Evolutionary conservation across 2,113 vertebrate genomes (phyloP).

Genomic region (Elachura formosa): DNA sequence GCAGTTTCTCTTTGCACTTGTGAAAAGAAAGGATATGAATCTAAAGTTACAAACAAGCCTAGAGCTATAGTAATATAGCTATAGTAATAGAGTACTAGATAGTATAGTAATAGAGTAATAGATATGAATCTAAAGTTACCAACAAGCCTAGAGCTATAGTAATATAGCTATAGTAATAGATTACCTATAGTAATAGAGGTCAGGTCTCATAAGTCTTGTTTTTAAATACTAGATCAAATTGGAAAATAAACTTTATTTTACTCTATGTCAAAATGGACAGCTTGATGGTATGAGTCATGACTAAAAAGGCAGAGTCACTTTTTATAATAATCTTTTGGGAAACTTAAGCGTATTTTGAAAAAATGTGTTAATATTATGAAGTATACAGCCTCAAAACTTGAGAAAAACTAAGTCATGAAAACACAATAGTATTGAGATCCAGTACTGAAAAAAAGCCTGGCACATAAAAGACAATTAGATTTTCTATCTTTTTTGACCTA

Average conservation of each 20-base stretch:
- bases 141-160: no score
- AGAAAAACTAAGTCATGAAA: constrained; percentile 34
- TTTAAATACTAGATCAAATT: not conserved
- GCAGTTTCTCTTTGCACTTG: not conserved
- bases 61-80: no score
- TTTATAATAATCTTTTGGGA: not conserved
- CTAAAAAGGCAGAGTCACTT: not conserved
- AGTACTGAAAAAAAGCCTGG: constrained; percentile 5
- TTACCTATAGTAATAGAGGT: not conserved
- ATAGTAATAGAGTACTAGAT: no score
- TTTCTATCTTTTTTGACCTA: constrained; percentile 54
- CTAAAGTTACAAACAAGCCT: not conserved
- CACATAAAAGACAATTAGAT: constrained; percentile 60
- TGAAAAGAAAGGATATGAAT: not conserved
- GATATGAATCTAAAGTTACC: no score
- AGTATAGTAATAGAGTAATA: no score
- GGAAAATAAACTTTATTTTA: not conserved
- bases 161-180: no score
- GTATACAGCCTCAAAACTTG: not conserved
- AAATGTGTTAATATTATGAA: constrained; percentile 20
- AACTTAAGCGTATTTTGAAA: not conserved
- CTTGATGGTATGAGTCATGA: not conserved
- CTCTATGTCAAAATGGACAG: not conserved
- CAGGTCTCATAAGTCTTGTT: not conserved
- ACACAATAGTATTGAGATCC: constrained; percentile 27